Percentiles rank a stretch among this genome's conserved stretches.
Evolutionary conservation across 2,888 invertebrate genomes (phyloP).

Genomic region (Athalia circularis): DNA sequence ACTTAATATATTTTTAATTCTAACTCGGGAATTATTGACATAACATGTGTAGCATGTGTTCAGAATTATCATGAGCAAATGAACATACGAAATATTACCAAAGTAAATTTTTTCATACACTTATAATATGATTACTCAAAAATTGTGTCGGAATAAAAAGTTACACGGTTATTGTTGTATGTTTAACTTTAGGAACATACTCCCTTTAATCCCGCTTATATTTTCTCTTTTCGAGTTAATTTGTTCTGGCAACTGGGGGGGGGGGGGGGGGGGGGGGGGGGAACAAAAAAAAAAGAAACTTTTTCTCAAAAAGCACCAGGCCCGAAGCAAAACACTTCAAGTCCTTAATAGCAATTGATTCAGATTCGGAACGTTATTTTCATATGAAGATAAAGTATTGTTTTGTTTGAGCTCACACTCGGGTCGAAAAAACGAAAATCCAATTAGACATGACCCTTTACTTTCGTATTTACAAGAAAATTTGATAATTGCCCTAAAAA

Average conservation of each 20-base stretch:
- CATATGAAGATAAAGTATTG: not conserved
- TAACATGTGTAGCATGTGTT: too few relatives aligned
- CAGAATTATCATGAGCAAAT: too few relatives aligned
- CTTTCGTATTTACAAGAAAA: slow-evolving; percentile 11
- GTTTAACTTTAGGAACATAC: too few relatives aligned
- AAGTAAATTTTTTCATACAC: too few relatives aligned
- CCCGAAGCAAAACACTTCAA: not conserved
- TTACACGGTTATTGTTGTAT: too few relatives aligned
- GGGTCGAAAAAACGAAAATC: not conserved
- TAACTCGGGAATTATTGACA: not conserved
- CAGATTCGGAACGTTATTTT: not conserved
- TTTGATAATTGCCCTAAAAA: slow-evolving; percentile 14
- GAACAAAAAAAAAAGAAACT: not conserved
- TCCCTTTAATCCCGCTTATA: too few relatives aligned
- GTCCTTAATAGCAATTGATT: not conserved
- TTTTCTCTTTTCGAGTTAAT: too few relatives aligned
- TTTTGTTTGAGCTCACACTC: not conserved
- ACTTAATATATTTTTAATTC: slow-evolving; percentile 10
- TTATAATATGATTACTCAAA: too few relatives aligned
- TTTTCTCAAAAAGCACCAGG: not conserved
- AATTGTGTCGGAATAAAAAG: too few relatives aligned
- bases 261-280: not conserved
- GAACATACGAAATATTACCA: too few relatives aligned
- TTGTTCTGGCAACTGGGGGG: too few relatives aligned
- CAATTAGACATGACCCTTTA: not conserved